phyloP scores from a whole-genome alignment of 2,888 invertebrate genomes.

The Cacoxenus indagator region DNA sequence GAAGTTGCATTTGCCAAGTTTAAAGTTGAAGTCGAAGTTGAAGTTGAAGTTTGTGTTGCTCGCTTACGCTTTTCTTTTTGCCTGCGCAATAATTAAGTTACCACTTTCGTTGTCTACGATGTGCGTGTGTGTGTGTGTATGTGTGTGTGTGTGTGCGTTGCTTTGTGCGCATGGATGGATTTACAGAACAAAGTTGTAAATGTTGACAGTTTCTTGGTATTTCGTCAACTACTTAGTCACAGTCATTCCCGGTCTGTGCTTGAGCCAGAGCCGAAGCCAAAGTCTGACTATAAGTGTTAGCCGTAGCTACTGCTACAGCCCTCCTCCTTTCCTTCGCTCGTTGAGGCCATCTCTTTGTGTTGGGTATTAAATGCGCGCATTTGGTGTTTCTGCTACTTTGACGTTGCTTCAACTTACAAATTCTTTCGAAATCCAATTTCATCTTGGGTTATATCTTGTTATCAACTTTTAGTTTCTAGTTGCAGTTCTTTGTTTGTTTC shows the following conservation, averaged over 20 bases:
- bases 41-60: slow-evolving; percentile 35
- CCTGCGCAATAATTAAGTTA: slow-evolving; percentile 62
- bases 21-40: not conserved
- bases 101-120: slow-evolving; percentile 47
- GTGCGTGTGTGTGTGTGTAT: slow-evolving; percentile 55
- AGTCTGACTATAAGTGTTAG: no score
- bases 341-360: slow-evolving; percentile 35
- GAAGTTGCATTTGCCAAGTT: slow-evolving; percentile 2
- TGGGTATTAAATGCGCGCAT: slow-evolving; percentile 24
- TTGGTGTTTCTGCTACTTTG: slow-evolving; percentile 35
- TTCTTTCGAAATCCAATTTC: slow-evolving; percentile 58
- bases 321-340: no score
- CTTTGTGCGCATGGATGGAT: slow-evolving; percentile 59
- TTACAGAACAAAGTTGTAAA: slow-evolving; percentile 28
- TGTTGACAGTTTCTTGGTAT: slow-evolving; percentile 59
- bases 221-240: slow-evolving; percentile 5
- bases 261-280: slow-evolving; percentile 20
- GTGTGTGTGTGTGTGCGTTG: slow-evolving; percentile 49
- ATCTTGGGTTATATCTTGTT: slow-evolving; percentile 37
- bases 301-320: no score
- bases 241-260: not conserved
- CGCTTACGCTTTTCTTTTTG: slow-evolving; percentile 39
- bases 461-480: slow-evolving; percentile 14
- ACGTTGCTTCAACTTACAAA: slow-evolving; percentile 56
- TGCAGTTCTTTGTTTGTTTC: not conserved